These are phyloP conservation scores for Orthonevra nobilis DNA, from an alignment of 2,888 invertebrate species.

Conservation along the genomic window DNA sequence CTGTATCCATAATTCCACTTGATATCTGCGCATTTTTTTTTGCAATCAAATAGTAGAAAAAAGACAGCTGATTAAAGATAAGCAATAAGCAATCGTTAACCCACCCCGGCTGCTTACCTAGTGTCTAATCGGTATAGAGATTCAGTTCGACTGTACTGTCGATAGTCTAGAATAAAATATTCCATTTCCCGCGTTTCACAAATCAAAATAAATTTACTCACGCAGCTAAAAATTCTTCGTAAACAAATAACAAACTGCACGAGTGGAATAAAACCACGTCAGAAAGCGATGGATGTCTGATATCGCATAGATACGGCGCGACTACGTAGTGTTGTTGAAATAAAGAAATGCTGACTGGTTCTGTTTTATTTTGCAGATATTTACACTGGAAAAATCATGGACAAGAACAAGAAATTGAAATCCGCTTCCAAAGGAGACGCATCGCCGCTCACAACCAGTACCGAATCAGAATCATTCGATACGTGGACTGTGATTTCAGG, in stretches of 20 bases:
- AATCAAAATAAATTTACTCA: slow-evolving; percentile 33
- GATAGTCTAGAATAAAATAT: no score
- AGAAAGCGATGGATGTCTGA: no score
- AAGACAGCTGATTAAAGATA: no score
- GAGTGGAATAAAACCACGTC: no score
- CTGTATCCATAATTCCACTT: no score
- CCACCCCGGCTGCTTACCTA: no score
- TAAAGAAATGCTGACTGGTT: neutral
- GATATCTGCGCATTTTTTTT: no score
- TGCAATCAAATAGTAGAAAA: no score
- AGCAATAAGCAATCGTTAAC: no score
- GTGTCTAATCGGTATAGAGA: no score
- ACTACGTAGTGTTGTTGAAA: slow-evolving; percentile 12
- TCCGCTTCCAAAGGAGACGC: slow-evolving; percentile 34
- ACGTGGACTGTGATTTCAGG: slow-evolving; percentile 77
- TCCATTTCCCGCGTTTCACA: no score
- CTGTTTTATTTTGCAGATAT: slow-evolving; percentile 16
- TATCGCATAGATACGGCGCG: neutral
- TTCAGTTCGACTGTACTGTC: no score
- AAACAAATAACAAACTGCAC: slow-evolving; percentile 13
- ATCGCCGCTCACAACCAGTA: slow-evolving; percentile 73
- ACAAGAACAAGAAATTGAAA: slow-evolving; percentile 28
- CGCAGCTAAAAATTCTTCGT: neutral
- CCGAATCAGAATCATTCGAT: slow-evolving; percentile 75
- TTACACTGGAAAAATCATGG: slow-evolving; percentile 31